Base-by-base conservation (phyloP, 1,140 invertebrate genomes). In the Apis mellifera region DNA sequence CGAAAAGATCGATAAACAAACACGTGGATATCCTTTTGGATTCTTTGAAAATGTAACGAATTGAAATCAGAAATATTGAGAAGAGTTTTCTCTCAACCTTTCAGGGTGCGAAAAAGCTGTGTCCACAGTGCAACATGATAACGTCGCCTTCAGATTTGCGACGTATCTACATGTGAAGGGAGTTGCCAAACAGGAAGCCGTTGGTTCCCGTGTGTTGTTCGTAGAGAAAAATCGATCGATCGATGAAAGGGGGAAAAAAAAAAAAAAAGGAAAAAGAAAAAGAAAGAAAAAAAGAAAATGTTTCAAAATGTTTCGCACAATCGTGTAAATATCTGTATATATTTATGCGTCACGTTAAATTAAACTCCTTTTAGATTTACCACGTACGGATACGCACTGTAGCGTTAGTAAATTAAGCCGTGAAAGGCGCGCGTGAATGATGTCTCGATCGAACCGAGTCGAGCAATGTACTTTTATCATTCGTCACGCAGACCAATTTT, bases 81-180 rank as follows among this genome's bases (percentile, higher is more conserved):
- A 17, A 23, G 21, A 9, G 12, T n/a, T 64, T n/a, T n/a, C n/a
- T 26, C 13, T 57, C 26, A 17, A 55, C 71, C 73, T 87, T 87
- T 60, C 94, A 96, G 96, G 97, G 97, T 54, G 97, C 97, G 0
- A 98, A 98, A 94, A 99, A 98, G 90, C 95, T 99, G 42, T 99
- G 98, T 93, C 98, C 98, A 0, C 98, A 99, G 91, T 99, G 98
- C 93, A 99, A 98, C 94, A 97, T 97, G 94, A 99, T 99, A 86
- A 99, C 98, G 57, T 97, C 97, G 8, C 96, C 98, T 26, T 95
- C 96, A 83, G 97, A 99, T 94, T 94, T 99, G 73, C 95, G 98
- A 84, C 95, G 97, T 89, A 98, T 99, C 92, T 99, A 98, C 93
- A 96, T 99, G 95, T 99, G 95, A 96, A 79, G 42, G 50, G 72